Evolutionary conservation across 2,113 vertebrate genomes (phyloP).

Genomic region (Tenrec ecaudatus): DNA sequence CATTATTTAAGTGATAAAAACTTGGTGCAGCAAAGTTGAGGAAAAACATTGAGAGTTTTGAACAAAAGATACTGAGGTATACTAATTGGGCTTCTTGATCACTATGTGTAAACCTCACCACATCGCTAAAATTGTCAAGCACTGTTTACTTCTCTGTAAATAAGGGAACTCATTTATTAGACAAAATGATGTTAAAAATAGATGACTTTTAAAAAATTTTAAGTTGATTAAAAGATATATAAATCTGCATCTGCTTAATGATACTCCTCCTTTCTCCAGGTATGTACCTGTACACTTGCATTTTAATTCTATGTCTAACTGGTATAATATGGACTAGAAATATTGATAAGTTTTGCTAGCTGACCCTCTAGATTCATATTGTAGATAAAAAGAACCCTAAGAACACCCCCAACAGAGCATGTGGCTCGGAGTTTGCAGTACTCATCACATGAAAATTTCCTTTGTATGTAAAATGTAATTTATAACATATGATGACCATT

Average conservation of each 20-base stretch:
- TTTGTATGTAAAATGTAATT: background rate
- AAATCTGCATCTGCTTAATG: background rate
- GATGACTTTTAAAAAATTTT: background rate
- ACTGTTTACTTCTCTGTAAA: background rate
- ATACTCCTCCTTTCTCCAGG: background rate
- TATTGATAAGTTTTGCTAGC: background rate
- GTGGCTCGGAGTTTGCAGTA: background rate
- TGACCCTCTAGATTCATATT: background rate
- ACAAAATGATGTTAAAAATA: background rate
- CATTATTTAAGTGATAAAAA: background rate
- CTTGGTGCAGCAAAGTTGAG: too few relatives aligned
- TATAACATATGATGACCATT: too few relatives aligned
- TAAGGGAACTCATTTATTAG: too few relatives aligned
- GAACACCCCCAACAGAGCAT: too few relatives aligned
- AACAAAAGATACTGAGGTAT: background rate
- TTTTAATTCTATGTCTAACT: slow-evolving; percentile 15
- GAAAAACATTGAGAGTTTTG: background rate
- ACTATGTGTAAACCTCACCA: too few relatives aligned
- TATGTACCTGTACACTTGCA: background rate
- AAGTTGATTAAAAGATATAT: background rate
- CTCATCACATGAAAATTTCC: background rate
- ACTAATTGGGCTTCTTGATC: too few relatives aligned
- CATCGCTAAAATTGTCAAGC: background rate
- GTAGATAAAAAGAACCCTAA: background rate
- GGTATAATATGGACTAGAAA: background rate